Percentiles rank a stretch among this genome's conserved stretches.
These are phyloP conservation scores for Trididemnum miniatum DNA, from an alignment of 23 tunicate species.

Conservation along the genomic window DNA sequence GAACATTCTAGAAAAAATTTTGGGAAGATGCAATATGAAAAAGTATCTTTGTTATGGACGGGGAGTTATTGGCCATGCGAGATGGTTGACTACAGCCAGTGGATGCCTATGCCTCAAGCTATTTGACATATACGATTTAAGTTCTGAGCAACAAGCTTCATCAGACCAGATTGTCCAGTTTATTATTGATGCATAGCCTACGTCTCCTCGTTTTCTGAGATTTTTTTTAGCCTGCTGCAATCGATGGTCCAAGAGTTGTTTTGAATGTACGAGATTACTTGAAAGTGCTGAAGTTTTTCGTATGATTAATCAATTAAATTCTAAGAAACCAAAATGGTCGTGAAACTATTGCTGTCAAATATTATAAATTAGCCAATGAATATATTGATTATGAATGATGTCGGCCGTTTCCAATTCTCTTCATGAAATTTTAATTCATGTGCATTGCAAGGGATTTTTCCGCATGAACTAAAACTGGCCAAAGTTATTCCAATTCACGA, in stretches of 20 bases:
- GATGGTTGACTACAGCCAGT: conserved; percentile 6
- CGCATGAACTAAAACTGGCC: too few species aligned
- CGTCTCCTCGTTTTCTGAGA: not conserved
- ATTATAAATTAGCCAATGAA: too few species aligned
- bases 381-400: too few species aligned
- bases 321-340: too few species aligned
- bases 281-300: too few species aligned
- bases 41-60: conserved; percentile 3
- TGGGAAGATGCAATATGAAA: conserved; percentile 9
- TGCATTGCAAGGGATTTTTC: too few species aligned
- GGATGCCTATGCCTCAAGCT: conserved; percentile 2
- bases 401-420: too few species aligned
- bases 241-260: conserved; percentile 6
- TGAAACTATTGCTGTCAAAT: too few species aligned
- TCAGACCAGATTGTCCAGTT: not conserved
- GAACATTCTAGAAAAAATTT: not conserved
- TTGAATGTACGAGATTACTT: conserved; percentile 1
- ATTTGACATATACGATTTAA: conserved; percentile 2
- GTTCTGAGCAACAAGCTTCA: conserved; percentile 11
- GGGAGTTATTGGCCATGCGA: conserved; percentile 11
- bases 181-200: not conserved
- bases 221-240: not conserved
- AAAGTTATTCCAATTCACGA: too few species aligned
- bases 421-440: too few species aligned
- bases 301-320: too few species aligned